A percentile compares a stretch with the other conserved stretches of the same genome.
Conservation (phyloP, 1,140 invertebrate genomes). For the Zaprionus davidi region DNA sequence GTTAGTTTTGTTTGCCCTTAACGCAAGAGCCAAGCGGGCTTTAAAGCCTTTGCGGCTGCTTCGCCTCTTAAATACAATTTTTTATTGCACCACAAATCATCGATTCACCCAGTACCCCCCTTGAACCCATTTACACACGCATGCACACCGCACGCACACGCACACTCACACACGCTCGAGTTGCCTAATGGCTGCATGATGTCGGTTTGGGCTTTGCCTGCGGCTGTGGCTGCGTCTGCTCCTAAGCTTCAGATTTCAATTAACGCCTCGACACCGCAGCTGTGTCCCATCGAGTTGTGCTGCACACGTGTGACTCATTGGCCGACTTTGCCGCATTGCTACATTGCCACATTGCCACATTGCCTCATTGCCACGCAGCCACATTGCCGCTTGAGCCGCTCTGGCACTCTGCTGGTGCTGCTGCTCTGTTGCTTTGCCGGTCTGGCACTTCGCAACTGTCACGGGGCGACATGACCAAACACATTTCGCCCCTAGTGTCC, state of each 20-base stretch:
- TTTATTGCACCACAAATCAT: slow-evolving; percentile 79
- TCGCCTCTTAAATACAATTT: slow-evolving; percentile 65
- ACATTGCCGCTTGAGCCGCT: too few relatives aligned
- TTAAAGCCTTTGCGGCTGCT: slow-evolving; percentile 35
- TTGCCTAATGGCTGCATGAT: slow-evolving; percentile 73
- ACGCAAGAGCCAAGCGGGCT: slow-evolving; percentile 25
- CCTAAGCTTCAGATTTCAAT: slow-evolving; percentile 71
- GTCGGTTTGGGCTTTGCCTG: slow-evolving; percentile 52
- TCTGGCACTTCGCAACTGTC: slow-evolving; percentile 31
- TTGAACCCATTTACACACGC: neutral
- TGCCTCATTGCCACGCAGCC: neutral
- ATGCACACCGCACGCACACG: slow-evolving; percentile 4
- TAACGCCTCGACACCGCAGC: slow-evolving; percentile 57
- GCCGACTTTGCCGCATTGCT: slow-evolving; percentile 1
- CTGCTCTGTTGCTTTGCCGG: neutral
- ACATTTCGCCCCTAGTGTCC: neutral
- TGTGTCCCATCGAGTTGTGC: slow-evolving; percentile 17
- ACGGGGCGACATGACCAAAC: slow-evolving; percentile 39
- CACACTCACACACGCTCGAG: slow-evolving; percentile 16
- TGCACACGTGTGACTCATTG: slow-evolving; percentile 26
- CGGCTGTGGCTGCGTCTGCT: slow-evolving; percentile 26
- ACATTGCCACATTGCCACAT: neutral
- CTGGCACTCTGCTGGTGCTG: neutral
- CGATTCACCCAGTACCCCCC: neutral
- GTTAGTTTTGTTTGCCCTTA: slow-evolving; percentile 62